A percentile compares a stretch with the other conserved stretches of the same genome.
Evolutionary conservation across 2,113 vertebrate species (phyloP).

Genomic region (Menura novaehollandiae): DNA sequence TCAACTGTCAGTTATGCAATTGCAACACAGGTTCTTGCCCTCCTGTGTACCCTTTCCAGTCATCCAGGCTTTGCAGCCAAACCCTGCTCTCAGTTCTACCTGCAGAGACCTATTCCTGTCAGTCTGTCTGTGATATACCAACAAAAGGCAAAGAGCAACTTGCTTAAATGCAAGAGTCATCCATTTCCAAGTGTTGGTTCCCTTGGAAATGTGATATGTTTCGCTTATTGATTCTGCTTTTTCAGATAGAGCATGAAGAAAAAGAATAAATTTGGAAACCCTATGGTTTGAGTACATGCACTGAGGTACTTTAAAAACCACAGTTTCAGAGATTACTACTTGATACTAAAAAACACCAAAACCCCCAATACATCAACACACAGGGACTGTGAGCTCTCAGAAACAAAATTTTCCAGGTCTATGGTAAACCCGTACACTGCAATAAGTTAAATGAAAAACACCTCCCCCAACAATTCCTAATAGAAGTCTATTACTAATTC

Average conservation of each 20-base stretch:
- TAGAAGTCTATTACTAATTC: neutral
- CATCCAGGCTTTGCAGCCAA: constrained; percentile 13
- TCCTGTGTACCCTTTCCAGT: neutral
- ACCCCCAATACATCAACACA: neutral
- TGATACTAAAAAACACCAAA: neutral
- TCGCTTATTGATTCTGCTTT: neutral
- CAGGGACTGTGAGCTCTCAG: neutral
- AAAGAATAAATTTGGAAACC: neutral
- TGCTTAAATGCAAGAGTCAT: neutral
- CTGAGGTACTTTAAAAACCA: neutral
- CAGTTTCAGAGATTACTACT: neutral
- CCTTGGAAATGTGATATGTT: neutral
- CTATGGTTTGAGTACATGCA: neutral
- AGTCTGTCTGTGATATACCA: neutral
- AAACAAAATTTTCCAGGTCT: neutral
- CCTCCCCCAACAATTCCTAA: neutral
- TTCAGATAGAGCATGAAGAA: neutral
- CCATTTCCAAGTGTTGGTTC: neutral
- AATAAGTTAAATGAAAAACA: neutral
- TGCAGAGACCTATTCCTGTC: constrained; percentile 37
- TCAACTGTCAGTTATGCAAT: constrained; percentile 7
- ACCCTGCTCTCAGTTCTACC: neutral
- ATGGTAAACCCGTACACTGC: neutral
- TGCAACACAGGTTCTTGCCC: neutral
- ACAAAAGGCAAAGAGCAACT: neutral